Evolutionary conservation across 2,113 vertebrate genomes (phyloP).

Genomic region (Elgaria multicarinata): DNA sequence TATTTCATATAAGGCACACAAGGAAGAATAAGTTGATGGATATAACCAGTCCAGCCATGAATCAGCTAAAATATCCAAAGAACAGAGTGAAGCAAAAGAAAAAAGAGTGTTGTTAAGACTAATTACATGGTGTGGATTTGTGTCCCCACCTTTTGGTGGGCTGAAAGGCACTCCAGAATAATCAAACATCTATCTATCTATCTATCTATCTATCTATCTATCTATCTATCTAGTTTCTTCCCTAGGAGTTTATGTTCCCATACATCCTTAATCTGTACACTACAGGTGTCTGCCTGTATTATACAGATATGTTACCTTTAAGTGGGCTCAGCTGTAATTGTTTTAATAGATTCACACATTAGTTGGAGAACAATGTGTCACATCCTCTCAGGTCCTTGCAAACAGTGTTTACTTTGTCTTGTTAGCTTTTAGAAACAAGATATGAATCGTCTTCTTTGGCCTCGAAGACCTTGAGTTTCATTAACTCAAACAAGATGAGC

Average conservation of each 20-base stretch:
- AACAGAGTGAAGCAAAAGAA: background rate
- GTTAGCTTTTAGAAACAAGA: background rate
- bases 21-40: too few relatives aligned
- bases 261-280: background rate
- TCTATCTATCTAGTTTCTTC: background rate
- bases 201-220: too few relatives aligned
- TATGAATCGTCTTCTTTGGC: background rate
- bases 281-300: background rate
- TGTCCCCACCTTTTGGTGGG: background rate
- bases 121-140: background rate
- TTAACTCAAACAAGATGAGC: slow-evolving; percentile 30
- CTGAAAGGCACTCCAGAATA: too few relatives aligned
- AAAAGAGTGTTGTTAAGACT: background rate
- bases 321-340: background rate
- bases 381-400: slow-evolving; percentile 8
- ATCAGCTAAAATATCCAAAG: background rate
- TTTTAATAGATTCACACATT: background rate
- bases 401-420: slow-evolving; percentile 8
- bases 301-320: background rate
- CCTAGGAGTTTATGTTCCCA: background rate
- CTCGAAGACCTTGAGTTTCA: slow-evolving; percentile 9
- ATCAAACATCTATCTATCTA: too few relatives aligned
- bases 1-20: too few relatives aligned
- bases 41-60: background rate
- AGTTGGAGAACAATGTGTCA: background rate